phyloP scores from a whole-genome alignment of 2,888 invertebrate species.

The Campopleginae sp. region DNA sequence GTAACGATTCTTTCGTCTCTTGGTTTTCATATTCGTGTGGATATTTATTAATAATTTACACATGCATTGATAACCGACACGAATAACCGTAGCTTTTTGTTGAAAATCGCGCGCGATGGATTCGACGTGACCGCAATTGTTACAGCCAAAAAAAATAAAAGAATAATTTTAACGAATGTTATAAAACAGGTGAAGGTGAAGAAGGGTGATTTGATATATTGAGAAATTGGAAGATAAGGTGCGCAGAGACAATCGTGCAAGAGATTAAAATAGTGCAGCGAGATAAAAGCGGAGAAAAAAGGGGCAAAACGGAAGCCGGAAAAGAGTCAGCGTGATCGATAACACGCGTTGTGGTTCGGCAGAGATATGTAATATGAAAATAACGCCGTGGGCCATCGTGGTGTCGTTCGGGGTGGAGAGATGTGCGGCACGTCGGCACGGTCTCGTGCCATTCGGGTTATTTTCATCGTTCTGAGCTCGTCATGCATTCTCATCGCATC shows the following conservation, averaged over 20 bases:
- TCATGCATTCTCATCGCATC: slow-evolving; percentile 75
- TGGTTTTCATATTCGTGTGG: neutral
- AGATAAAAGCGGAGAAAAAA: slow-evolving; percentile 34
- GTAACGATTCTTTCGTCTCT: neutral
- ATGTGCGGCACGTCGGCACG: slow-evolving; percentile 70
- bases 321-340: slow-evolving; percentile 66
- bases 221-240: neutral
- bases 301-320: slow-evolving; percentile 22
- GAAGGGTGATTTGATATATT: slow-evolving; percentile 3
- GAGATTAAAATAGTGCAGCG: slow-evolving; percentile 15
- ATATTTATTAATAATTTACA: neutral
- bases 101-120: slow-evolving; percentile 19
- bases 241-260: slow-evolving; percentile 17
- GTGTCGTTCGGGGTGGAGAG: slow-evolving; percentile 68
- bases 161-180: neutral
- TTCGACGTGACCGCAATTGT: slow-evolving; percentile 26
- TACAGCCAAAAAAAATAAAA: neutral
- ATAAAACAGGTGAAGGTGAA: neutral
- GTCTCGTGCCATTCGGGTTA: slow-evolving; percentile 71
- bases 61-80: neutral
- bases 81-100: slow-evolving; percentile 14
- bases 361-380: slow-evolving; percentile 72
- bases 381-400: slow-evolving; percentile 70
- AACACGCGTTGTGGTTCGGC: slow-evolving; percentile 65
- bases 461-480: slow-evolving; percentile 73